Base-by-base conservation (phyloP, 2,797 vertebrate genomes). In the Nannoperca australis region DNA sequence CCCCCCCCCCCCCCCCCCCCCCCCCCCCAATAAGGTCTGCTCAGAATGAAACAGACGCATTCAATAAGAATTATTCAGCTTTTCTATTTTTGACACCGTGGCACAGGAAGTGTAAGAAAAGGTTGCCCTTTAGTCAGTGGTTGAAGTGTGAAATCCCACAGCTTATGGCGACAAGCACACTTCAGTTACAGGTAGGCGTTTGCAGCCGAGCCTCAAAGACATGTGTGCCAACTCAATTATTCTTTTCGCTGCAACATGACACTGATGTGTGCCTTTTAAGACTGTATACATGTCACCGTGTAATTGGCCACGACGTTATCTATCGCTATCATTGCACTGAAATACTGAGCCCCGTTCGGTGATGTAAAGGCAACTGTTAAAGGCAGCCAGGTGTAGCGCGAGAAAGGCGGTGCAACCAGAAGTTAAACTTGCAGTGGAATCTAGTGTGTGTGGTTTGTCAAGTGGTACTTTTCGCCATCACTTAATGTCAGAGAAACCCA, bases 91-190 rank as follows among this genome's bases (percentile, higher is more conserved):
- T 91, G 91, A 91, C 78, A 84, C 77, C 3, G 20, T 69, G 58
- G 51, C 74, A 85, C 84, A 91, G 85, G 81, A 92, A 89, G 78
- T 81, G 86, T 88, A 85, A 83, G 79, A 89, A 85, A 90, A 91
- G 85, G 88, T 89, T 82, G 87, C 76, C 91, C 88, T 93, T 93
- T 91, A 90, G 88, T 90, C 71, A 20, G 82, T 73, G 87, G 91
- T 92, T 91, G 68, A 89, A 88, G 87, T 92, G 91, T 91, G 87
- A 91, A 90, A 89, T 91, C 89, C 75, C 78, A 73, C 85, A 77
- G 89, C 85, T 89, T 83, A 83, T 79, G 70, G 82, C 24, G 58
- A 77, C 61, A 18, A 40, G 83, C 85, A 90, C 81, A 89, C 84
- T 83, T 87, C 77, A 83, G 86, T 85, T 88, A 78, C 85, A 93